Percentiles rank a stretch among this genome's conserved stretches.
phyloP scores from a whole-genome alignment of 2,113 vertebrate species.

The Gymnogyps californianus region DNA sequence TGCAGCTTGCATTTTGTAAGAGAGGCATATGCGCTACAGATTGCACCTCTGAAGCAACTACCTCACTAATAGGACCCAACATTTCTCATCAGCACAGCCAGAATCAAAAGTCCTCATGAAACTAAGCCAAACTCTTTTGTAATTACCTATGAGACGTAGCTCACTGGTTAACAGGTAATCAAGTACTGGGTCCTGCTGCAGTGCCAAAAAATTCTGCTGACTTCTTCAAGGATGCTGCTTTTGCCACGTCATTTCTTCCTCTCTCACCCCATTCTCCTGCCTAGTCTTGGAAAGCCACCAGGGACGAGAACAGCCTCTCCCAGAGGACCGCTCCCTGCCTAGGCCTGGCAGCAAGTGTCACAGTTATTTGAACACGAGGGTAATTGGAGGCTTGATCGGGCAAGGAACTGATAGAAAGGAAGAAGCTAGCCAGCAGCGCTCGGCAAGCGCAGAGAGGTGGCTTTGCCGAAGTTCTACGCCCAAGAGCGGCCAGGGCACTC shows the following conservation, averaged over 20 bases:
- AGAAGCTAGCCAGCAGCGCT: neutral
- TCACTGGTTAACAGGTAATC: neutral
- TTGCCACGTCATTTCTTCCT: neutral
- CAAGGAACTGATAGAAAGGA: neutral
- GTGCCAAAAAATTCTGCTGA: neutral
- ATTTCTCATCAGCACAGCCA: neutral
- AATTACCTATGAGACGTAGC: accelerated
- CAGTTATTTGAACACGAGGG: accelerated
- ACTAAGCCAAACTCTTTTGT: neutral
- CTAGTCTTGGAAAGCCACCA: accelerated
- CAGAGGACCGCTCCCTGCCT: accelerated
- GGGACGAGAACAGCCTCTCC: neutral
- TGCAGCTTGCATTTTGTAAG: neutral
- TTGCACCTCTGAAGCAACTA: neutral
- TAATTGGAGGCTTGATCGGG: neutral
- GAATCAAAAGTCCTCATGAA: neutral
- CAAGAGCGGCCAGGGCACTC: neutral
- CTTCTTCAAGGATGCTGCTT: neutral
- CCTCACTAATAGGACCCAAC: neutral
- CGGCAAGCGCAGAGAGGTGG: neutral
- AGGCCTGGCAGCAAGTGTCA: neutral
- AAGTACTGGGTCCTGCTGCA: neutral
- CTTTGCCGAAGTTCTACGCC: neutral
- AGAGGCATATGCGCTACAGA: neutral
- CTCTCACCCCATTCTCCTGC: neutral